Base-by-base conservation (phyloP, 2,888 invertebrate genomes). In the Erebia epiphron region DNA sequence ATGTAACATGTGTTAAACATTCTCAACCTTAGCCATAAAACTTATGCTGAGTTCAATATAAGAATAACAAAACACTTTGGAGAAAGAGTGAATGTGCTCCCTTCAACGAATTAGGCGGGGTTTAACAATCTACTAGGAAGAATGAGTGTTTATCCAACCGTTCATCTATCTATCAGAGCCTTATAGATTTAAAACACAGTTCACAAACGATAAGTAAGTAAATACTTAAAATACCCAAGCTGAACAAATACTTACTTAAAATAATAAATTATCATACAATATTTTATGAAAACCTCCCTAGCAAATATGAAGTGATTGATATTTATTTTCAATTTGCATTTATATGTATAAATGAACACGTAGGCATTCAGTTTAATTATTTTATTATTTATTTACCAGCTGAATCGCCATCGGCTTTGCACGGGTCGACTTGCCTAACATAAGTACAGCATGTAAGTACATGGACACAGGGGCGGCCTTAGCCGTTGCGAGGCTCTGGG, bases 241-340 rank as follows among this genome's bases (percentile, higher is more conserved):
- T 26, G 26, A 26, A 26, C 26, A 2, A 26, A 26, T 26, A 26
- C 26, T 26, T 26, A n/a, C n/a, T n/a, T n/a, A 35, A 35, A 35
- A 35, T 35, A 35, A 35, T 35, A 0, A 35, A 35, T 5, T 35
- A 35, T 35, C 35, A 35, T 1, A 26, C 26, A 35, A 35, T 35
- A 35, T 35, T 35, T 35, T 35, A 35, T 11, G 43, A 46, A 46
- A 46, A 46, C 35, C 7, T 7, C 2, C 49, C 49, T 14, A 60
- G 35, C 60, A 60, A 60, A 43, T 43, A 43, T 7, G 4, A 54
- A 16, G 43, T 46, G 13, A 46, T 46, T 46, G 46, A 41, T 41
- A 60, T 60, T 60, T 60, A 60, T 16, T 60, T 60, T 43, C 43
- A 60, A 60, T 60, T 60, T 60, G 43, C 60, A 60, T 60, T 16